phyloP scores from a whole-genome alignment of 2,888 invertebrate species.

The Noctua fimbriata region DNA sequence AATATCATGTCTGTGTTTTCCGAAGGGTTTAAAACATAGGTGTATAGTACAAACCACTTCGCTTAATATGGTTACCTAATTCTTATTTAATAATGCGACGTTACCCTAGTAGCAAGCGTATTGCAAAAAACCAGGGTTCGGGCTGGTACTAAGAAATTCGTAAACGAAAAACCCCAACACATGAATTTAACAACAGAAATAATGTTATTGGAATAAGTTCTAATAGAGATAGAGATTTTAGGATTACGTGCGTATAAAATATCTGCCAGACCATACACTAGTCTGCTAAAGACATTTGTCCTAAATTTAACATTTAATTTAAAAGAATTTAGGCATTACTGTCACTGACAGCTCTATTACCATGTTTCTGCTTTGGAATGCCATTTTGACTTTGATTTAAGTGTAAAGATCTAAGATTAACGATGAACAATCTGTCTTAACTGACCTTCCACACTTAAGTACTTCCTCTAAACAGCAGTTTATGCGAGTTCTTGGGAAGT shows the following conservation, averaged over 20 bases:
- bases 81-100: neutral
- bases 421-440: conserved; percentile 1
- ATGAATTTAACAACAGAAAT: neutral
- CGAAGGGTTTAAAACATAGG: neutral
- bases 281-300: neutral
- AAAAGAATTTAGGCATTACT: neutral
- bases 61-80: neutral
- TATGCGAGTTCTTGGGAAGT: conserved; percentile 12
- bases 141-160: neutral
- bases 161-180: neutral
- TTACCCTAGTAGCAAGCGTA: neutral
- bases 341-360: conserved; percentile 8
- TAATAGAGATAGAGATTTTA: neutral
- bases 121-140: neutral
- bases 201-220: neutral
- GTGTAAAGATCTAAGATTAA: conserved; percentile 1
- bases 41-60: neutral
- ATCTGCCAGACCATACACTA: neutral
- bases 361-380: neutral
- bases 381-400: conserved; percentile 5
- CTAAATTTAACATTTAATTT: neutral
- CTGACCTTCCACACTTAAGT: conserved; percentile 14
- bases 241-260: neutral
- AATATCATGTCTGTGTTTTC: neutral
- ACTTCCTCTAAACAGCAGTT: conserved; percentile 29